These are phyloP conservation scores for Zootoca vivipara DNA, from an alignment of 2,113 vertebrate species.

Conservation along the genomic window DNA sequence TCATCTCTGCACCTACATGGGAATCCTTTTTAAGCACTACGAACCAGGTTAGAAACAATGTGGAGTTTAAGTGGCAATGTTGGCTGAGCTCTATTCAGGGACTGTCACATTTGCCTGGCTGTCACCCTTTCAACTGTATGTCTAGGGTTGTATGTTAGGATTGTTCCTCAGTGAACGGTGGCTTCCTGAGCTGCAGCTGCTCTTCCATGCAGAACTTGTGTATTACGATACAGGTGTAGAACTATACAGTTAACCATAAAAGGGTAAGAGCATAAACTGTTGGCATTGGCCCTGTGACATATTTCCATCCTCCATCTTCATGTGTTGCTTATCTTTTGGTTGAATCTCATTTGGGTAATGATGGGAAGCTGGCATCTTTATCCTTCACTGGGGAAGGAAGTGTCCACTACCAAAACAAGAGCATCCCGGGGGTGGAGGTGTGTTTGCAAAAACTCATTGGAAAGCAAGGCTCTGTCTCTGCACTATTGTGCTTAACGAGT, in stretches of 20 bases:
- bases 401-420: not conserved
- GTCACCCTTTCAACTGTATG: conserved; percentile 20
- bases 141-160: not conserved
- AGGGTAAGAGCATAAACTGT: not conserved
- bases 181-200: not conserved
- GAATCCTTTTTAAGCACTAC: not conserved
- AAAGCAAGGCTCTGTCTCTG: not conserved
- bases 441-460: not conserved
- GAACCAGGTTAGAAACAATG: conserved; percentile 39
- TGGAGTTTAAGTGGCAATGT: conserved; percentile 14
- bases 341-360: conserved; percentile 24
- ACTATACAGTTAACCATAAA: not conserved
- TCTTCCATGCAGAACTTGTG: not conserved
- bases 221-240: not conserved
- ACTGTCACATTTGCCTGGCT: conserved; percentile 53
- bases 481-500: not conserved
- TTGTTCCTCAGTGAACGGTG: not conserved
- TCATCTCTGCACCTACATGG: not conserved
- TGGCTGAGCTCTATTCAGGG: conserved; percentile 21
- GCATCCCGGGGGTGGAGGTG: not conserved
- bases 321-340: not conserved
- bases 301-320: not conserved
- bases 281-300: not conserved
- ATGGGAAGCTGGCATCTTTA: not conserved
- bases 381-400: not conserved